phyloP scores from a whole-genome alignment of 30 jellyfish, hydroid and myxozoan genomes.

The Hydra vulgaris region DNA sequence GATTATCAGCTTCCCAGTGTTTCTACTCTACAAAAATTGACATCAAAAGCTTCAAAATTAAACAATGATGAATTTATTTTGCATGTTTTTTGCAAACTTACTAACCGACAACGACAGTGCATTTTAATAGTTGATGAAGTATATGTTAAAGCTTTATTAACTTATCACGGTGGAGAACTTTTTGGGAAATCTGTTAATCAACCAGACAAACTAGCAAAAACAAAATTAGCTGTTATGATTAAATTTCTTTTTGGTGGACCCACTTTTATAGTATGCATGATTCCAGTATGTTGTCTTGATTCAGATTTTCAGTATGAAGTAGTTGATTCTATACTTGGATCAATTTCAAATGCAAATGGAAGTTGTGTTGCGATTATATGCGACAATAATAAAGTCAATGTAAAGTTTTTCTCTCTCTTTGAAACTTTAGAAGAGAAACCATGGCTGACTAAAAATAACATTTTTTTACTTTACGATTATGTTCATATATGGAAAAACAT shows the following conservation, averaged over 20 bases:
- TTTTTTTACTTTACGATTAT: conserved; percentile 3
- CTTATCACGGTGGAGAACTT: background rate
- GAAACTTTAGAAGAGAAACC: background rate
- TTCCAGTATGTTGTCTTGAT: background rate
- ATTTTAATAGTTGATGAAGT: background rate
- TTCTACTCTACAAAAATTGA: background rate
- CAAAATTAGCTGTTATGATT: background rate
- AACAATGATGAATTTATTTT: background rate
- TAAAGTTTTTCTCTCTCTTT: conserved; percentile 1
- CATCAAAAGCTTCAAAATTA: background rate
- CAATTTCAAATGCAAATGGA: background rate
- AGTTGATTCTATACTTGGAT: background rate
- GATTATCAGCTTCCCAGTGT: background rate
- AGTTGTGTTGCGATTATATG: background rate
- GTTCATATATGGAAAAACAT: conserved; percentile 1
- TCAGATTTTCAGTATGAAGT: background rate
- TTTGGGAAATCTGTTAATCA: background rate
- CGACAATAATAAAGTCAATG: conserved; percentile 1
- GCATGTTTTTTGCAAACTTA: background rate
- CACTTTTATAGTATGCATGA: background rate
- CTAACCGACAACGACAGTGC: background rate
- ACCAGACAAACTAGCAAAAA: background rate
- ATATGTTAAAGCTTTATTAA: background rate
- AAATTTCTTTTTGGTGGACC: background rate
- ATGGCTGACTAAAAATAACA: background rate